Conservation (phyloP, 2,888 invertebrate genomes). For the Cybosia mesomella region DNA sequence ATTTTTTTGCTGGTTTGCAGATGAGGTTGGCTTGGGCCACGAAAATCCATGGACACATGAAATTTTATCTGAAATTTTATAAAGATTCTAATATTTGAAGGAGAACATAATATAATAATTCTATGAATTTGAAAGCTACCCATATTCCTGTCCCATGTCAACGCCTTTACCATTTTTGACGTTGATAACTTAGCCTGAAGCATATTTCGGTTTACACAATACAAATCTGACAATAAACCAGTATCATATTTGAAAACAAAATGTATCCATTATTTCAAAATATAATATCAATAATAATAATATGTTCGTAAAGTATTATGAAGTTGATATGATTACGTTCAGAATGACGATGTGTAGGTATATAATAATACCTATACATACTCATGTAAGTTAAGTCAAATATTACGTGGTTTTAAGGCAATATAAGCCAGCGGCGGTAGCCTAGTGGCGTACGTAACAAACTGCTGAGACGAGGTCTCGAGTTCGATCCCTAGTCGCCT, state of each 20-base stretch:
- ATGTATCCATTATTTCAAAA: neutral
- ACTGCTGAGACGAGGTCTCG: no score
- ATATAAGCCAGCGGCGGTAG: no score
- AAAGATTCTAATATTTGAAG: neutral
- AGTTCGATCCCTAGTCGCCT: no score
- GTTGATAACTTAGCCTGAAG: conserved; percentile 8
- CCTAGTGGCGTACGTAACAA: no score
- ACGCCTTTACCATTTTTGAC: conserved; percentile 7
- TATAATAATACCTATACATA: neutral
- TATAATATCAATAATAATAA: neutral
- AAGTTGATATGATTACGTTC: neutral
- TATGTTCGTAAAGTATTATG: no score
- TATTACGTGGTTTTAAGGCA: no score
- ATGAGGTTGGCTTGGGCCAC: no score
- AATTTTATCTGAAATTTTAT: neutral
- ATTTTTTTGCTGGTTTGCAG: no score
- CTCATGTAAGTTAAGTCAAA: no score
- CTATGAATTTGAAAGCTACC: neutral
- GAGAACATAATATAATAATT: neutral
- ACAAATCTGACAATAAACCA: conserved; percentile 7
- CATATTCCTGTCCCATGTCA: conserved; percentile 9
- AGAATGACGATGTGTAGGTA: neutral
- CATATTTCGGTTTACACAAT: conserved; percentile 12
- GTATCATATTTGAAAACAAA: conserved; percentile 6
- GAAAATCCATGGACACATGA: no score